Percentiles rank a stretch among this genome's conserved stretches.
Evolutionary conservation across 2,888 invertebrate genomes (phyloP).

Genomic region (Aradus depressus): DNA sequence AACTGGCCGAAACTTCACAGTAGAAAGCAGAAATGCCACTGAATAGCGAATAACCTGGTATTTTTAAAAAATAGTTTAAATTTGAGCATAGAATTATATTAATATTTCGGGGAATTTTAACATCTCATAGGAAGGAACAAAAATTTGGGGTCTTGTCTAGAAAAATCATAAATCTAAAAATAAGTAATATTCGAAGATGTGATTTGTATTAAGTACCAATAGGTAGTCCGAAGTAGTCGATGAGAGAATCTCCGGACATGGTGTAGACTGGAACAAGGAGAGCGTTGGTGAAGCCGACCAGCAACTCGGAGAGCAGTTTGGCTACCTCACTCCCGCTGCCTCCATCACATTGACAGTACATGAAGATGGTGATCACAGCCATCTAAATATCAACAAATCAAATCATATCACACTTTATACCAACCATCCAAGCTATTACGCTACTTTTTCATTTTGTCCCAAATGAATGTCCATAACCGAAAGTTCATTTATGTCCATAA

Average conservation of each 20-base stretch:
- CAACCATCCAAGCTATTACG: background rate
- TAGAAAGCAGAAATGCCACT: too few species aligned
- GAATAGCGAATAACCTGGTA: too few species aligned
- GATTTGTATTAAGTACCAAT: constrained; percentile 43
- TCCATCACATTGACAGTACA: constrained; percentile 20
- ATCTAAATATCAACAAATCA: constrained; percentile 42
- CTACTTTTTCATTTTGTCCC: background rate
- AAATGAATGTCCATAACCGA: background rate
- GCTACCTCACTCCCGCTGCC: constrained; percentile 12
- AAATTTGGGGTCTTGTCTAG: too few species aligned
- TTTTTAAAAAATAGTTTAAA: too few species aligned
- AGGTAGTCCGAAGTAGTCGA: constrained; percentile 56
- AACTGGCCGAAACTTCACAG: too few species aligned
- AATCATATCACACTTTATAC: background rate
- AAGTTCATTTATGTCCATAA: too few species aligned
- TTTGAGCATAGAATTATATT: too few species aligned
- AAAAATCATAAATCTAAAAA: too few species aligned
- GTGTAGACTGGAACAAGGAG: constrained; percentile 58
- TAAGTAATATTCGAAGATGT: too few species aligned
- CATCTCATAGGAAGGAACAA: too few species aligned
- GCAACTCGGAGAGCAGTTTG: constrained; percentile 20
- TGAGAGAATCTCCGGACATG: constrained; percentile 46
- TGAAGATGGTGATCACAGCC: constrained; percentile 61
- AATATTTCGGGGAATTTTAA: too few species aligned
- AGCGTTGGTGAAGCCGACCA: constrained; percentile 52